Percentiles rank a stretch among this genome's conserved stretches.
phyloP scores from a whole-genome alignment of 2,797 vertebrate species.

The Leontocebus nigricollis region DNA sequence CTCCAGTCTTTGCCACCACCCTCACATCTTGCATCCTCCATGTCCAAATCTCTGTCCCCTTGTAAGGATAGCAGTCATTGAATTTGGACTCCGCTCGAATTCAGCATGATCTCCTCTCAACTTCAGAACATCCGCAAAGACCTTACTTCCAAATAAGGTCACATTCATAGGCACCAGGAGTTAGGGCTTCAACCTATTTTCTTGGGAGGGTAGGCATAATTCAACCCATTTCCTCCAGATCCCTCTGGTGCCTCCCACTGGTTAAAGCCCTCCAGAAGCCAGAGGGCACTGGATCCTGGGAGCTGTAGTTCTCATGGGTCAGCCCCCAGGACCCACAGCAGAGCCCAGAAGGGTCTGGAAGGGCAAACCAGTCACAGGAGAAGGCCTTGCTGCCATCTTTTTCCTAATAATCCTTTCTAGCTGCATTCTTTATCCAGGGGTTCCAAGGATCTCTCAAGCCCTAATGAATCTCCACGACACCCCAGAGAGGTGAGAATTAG shows the following conservation, averaged over 20 bases:
- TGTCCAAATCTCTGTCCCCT: not conserved
- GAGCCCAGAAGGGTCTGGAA: not conserved
- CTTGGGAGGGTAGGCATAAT: not conserved
- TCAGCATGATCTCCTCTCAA: not conserved
- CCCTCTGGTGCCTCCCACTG: no score
- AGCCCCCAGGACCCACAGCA: not conserved
- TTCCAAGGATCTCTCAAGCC: not conserved
- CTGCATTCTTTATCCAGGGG: not conserved
- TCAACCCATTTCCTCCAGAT: not conserved
- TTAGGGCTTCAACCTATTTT: no score
- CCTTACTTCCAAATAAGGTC: not conserved
- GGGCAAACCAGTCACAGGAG: no score
- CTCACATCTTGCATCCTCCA: not conserved
- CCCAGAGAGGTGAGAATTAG: not conserved
- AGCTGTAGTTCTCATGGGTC: not conserved
- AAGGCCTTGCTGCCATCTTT: not conserved
- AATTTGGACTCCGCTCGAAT: not conserved
- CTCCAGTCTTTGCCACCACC: not conserved
- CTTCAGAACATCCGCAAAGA: no score
- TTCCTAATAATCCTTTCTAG: not conserved
- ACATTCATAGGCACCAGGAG: no score
- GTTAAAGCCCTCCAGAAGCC: not conserved
- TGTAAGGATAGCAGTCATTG: not conserved
- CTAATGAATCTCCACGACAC: not conserved
- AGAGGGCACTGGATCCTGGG: not conserved